phyloP scores from a whole-genome alignment of 2,888 invertebrate species.

The Drosophila subquinaria region DNA sequence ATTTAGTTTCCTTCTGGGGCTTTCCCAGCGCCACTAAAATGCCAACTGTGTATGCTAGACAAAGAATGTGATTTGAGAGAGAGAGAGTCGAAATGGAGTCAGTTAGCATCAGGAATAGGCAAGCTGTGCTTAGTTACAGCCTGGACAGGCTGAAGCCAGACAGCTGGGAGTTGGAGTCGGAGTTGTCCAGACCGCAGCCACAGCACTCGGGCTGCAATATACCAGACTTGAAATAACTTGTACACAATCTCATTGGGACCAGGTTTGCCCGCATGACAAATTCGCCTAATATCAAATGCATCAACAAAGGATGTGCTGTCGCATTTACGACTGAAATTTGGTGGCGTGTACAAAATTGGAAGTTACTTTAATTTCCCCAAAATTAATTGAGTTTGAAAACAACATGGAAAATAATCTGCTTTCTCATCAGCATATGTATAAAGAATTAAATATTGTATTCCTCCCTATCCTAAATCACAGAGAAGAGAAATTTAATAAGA shows the following conservation, averaged over 20 bases:
- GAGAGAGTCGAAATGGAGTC: neutral
- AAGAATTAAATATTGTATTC: too few species aligned
- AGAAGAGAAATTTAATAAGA: too few species aligned
- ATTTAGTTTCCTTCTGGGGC: conserved; percentile 76
- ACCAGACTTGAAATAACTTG: conserved; percentile 50
- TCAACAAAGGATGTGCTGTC: conserved; percentile 11
- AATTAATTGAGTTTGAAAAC: neutral
- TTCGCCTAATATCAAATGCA: conserved; percentile 51
- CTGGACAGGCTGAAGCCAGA: conserved; percentile 20
- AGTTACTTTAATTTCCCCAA: conserved; percentile 5
- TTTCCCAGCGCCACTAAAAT: conserved; percentile 63
- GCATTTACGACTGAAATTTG: neutral
- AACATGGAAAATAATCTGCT: neutral
- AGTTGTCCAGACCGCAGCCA: conserved; percentile 55
- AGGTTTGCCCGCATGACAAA: conserved; percentile 51
- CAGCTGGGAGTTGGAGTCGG: conserved; percentile 28
- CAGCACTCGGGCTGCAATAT: conserved; percentile 44
- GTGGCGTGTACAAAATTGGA: neutral
- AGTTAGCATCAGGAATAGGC: conserved; percentile 52
- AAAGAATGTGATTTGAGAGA: conserved; percentile 29
- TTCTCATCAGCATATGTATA: too few species aligned
- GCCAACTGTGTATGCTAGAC: conserved; percentile 64
- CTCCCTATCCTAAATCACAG: too few species aligned
- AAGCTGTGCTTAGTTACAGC: conserved; percentile 63
- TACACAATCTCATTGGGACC: conserved; percentile 51